phyloP scores from a whole-genome alignment of 2,113 vertebrate genomes.

The Nannospalax galili region DNA sequence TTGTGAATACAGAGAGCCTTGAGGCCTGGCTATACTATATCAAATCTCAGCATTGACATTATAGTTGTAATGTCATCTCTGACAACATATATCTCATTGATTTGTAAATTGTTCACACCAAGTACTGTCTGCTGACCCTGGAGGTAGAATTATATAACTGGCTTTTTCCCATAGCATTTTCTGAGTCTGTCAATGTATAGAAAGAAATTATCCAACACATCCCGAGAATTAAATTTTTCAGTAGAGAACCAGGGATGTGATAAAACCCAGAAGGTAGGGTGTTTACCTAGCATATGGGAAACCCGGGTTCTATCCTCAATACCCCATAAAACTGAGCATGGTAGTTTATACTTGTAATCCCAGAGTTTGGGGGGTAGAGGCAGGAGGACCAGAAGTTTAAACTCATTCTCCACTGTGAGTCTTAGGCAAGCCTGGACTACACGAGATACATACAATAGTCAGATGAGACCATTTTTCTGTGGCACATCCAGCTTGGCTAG shows the following conservation, averaged over 20 bases:
- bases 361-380: neutral
- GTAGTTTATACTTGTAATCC: neutral
- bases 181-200: neutral
- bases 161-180: neutral
- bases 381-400: too few relatives aligned
- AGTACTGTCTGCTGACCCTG: neutral
- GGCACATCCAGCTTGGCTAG: neutral
- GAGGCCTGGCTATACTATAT: neutral
- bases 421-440: too few relatives aligned
- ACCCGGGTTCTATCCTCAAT: too few relatives aligned
- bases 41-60: neutral
- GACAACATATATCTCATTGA: neutral
- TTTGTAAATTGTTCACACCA: neutral
- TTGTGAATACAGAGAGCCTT: neutral
- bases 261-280: too few relatives aligned
- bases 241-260: too few relatives aligned
- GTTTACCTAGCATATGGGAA: too few relatives aligned
- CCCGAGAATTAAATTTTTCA: neutral
- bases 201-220: neutral
- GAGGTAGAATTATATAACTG: neutral
- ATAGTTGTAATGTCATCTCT: neutral
- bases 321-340: too few relatives aligned
- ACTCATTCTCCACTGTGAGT: neutral
- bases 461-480: neutral
- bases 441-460: neutral